phyloP scores from a whole-genome alignment of 2,113 vertebrate genomes.

The Mesembrinibis cayennensis region DNA sequence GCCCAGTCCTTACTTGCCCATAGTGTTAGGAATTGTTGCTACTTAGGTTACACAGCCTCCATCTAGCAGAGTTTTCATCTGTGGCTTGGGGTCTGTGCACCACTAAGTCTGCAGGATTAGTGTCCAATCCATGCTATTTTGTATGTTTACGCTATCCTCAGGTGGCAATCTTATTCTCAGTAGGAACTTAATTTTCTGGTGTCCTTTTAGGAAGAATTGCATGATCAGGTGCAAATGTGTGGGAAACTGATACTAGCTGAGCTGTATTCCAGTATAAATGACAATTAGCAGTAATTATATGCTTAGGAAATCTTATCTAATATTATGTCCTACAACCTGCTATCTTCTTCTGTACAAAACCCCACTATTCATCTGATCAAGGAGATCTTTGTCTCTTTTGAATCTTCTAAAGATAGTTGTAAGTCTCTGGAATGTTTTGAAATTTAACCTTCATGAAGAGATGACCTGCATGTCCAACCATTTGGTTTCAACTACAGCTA shows the following conservation, averaged over 20 bases:
- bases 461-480: neutral
- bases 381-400: neutral
- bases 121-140: neutral
- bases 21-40: neutral
- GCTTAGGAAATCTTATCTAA: neutral
- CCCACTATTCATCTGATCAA: neutral
- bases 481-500: neutral
- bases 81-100: neutral
- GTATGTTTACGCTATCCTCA: neutral
- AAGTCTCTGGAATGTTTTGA: neutral
- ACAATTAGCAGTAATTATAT: neutral
- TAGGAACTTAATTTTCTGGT: neutral
- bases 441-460: neutral
- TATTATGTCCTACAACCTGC: neutral
- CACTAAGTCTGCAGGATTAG: neutral
- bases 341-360: neutral
- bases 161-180: neutral
- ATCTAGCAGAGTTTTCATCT: neutral
- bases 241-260: neutral
- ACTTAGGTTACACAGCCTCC: neutral
- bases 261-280: neutral
- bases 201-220: neutral
- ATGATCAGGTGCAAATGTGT: neutral
- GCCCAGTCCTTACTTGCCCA: neutral
- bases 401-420: neutral